Conservation (phyloP, 2,888 invertebrate genomes). For the Polydrusus tereticollis region DNA sequence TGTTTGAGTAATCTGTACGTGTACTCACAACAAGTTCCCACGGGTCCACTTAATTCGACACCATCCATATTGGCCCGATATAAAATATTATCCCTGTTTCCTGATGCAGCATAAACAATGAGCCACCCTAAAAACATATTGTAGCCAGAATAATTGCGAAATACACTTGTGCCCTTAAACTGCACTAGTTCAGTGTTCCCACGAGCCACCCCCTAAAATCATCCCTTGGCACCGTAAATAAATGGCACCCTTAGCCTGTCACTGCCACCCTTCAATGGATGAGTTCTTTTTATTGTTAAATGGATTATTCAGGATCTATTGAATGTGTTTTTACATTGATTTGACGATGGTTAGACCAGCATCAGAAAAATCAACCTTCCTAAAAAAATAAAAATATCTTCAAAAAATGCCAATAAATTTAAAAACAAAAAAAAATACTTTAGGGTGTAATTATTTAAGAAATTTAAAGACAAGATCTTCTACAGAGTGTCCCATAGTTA, state of each 20-base stretch:
- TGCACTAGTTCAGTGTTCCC: conserved; percentile 35
- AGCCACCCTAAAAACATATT: conserved; percentile 36
- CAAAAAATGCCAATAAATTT: too few relatives aligned
- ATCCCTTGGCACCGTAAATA: conserved; percentile 42
- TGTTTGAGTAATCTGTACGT: background rate
- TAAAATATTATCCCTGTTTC: conserved; percentile 30
- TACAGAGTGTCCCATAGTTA: too few relatives aligned
- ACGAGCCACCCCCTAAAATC: conserved; percentile 45
- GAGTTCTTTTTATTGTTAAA: conserved; percentile 14
- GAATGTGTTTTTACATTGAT: conserved; percentile 9
- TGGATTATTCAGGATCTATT: conserved; percentile 18
- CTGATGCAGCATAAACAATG: conserved; percentile 25
- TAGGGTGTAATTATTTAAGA: too few relatives aligned
- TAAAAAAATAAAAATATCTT: too few relatives aligned
- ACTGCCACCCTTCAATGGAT: conserved; percentile 38
- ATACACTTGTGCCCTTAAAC: conserved; percentile 29
- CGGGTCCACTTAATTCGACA: conserved; percentile 34
- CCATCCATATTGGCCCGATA: conserved; percentile 33
- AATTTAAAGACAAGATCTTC: too few relatives aligned
- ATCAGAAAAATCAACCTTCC: conserved; percentile 16
- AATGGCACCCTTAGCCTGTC: conserved; percentile 45
- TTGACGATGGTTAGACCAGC: background rate
- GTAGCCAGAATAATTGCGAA: conserved; percentile 33
- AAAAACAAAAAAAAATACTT: too few relatives aligned
- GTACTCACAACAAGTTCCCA: conserved; percentile 26